These are phyloP conservation scores for Empis livida DNA, from an alignment of 2,888 invertebrate genomes.

Conservation along the genomic window DNA sequence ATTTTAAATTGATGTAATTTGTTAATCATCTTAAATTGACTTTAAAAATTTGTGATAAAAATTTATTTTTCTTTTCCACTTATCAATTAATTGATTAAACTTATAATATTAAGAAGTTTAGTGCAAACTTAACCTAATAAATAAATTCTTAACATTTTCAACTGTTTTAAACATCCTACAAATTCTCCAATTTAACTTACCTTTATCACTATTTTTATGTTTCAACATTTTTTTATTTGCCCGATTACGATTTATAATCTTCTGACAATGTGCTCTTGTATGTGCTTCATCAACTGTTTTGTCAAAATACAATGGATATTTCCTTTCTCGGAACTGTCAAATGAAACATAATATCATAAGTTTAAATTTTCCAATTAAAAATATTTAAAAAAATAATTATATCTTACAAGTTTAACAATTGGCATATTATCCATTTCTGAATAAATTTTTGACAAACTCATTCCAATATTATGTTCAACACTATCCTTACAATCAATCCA, in stretches of 20 bases:
- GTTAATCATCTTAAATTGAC: too few species aligned
- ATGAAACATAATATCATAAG: not conserved
- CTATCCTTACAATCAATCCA: slow-evolving; percentile 34
- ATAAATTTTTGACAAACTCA: slow-evolving; percentile 31
- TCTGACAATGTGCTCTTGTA: slow-evolving; percentile 35
- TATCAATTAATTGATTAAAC: too few species aligned
- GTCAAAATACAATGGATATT: slow-evolving; percentile 35
- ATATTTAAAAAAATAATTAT: too few species aligned
- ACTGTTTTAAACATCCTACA: too few species aligned
- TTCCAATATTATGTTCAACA: slow-evolving; percentile 30
- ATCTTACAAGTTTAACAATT: slow-evolving; percentile 32
- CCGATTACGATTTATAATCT: slow-evolving; percentile 26
- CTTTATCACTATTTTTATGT: slow-evolving; percentile 32
- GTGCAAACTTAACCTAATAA: too few species aligned
- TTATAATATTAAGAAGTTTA: too few species aligned
- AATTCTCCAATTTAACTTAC: slow-evolving; percentile 15
- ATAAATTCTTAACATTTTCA: too few species aligned
- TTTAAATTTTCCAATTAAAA: too few species aligned
- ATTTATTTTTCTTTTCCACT: too few species aligned
- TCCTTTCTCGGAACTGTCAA: slow-evolving; percentile 33
- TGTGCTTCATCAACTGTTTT: slow-evolving; percentile 31
- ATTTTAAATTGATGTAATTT: too few species aligned
- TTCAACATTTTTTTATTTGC: slow-evolving; percentile 31
- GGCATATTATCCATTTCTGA: slow-evolving; percentile 36
- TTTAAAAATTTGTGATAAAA: too few species aligned